Percentiles rank a stretch among this genome's conserved stretches.
These are phyloP conservation scores for Diabrotica balteata DNA, from an alignment of 2,888 invertebrate genomes.

Conservation along the genomic window DNA sequence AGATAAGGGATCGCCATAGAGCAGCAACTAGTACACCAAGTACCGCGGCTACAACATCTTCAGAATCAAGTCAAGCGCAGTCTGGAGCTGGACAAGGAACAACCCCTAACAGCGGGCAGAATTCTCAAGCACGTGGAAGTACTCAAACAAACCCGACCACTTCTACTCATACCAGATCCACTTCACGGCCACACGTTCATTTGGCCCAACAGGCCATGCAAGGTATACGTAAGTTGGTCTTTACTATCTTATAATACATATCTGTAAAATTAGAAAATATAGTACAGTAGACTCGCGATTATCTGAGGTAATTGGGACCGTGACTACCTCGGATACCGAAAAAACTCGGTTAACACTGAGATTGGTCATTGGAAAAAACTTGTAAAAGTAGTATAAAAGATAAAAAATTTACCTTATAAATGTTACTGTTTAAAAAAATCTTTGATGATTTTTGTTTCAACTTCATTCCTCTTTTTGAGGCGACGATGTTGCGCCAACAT, in stretches of 20 bases:
- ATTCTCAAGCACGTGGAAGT: slow-evolving; percentile 66
- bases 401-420: no score
- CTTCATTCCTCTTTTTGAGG: no score
- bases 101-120: slow-evolving; percentile 51
- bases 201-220: slow-evolving; percentile 67
- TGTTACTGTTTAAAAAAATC: no score
- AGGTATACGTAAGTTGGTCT: slow-evolving; percentile 38
- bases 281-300: no score
- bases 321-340: no score
- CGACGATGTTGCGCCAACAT: no score
- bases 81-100: slow-evolving; percentile 26
- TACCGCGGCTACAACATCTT: slow-evolving; percentile 14
- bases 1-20: slow-evolving; percentile 55
- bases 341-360: no score
- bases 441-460: no score
- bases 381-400: no score
- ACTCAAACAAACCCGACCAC: slow-evolving; percentile 76
- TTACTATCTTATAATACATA: background rate
- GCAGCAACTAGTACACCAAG: slow-evolving; percentile 29
- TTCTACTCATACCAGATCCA: slow-evolving; percentile 73
- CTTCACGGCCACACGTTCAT: slow-evolving; percentile 73
- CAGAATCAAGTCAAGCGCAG: slow-evolving; percentile 29
- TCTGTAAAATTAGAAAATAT: no score
- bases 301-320: no score
- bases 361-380: no score